These are phyloP conservation scores for Clinocottus analis DNA, from an alignment of 2,113 vertebrate species.

Conservation along the genomic window DNA sequence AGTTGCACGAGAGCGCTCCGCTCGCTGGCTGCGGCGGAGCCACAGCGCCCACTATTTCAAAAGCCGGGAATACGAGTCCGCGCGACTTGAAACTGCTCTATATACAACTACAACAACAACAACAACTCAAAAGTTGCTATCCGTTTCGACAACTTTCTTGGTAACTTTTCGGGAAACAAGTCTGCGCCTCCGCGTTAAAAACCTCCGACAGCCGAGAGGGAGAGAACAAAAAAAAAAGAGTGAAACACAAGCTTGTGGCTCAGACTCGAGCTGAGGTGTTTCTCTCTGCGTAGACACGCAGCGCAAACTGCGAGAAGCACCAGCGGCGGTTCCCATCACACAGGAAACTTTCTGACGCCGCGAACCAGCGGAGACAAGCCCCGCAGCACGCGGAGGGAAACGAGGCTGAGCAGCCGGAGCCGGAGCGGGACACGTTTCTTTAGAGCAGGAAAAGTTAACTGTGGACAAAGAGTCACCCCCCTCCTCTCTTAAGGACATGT, in stretches of 20 bases:
- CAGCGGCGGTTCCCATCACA: constrained; percentile 81
- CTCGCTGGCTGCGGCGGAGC: constrained; percentile 80
- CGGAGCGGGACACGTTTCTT: constrained; percentile 50
- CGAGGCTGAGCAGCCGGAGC: constrained; percentile 30
- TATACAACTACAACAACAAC: constrained; percentile 11
- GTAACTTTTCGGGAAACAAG: constrained; percentile 85
- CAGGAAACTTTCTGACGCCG: constrained; percentile 80
- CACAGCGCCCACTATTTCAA: constrained; percentile 98
- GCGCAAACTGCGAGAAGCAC: constrained; percentile 65
- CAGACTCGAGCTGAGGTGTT: constrained; percentile 39
- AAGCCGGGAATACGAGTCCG: constrained; percentile 91
- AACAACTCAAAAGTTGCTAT: constrained; percentile 80
- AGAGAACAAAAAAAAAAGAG: too few species aligned
- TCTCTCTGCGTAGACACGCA: constrained; percentile 39
- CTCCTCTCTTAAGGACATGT: constrained; percentile 71
- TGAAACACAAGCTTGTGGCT: constrained; percentile 53
- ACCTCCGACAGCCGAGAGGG: constrained; percentile 29
- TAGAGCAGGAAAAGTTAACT: constrained; percentile 64
- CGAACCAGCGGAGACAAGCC: constrained; percentile 58
- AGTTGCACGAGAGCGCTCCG: constrained; percentile 63
- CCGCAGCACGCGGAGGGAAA: constrained; percentile 52
- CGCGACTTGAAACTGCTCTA: constrained; percentile 87
- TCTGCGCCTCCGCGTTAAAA: constrained; percentile 46
- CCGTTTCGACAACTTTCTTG: constrained; percentile 88
- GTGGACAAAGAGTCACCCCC: constrained; percentile 76